Conservation (phyloP, 2,113 vertebrate genomes). For the Bostrychus sinensis region DNA sequence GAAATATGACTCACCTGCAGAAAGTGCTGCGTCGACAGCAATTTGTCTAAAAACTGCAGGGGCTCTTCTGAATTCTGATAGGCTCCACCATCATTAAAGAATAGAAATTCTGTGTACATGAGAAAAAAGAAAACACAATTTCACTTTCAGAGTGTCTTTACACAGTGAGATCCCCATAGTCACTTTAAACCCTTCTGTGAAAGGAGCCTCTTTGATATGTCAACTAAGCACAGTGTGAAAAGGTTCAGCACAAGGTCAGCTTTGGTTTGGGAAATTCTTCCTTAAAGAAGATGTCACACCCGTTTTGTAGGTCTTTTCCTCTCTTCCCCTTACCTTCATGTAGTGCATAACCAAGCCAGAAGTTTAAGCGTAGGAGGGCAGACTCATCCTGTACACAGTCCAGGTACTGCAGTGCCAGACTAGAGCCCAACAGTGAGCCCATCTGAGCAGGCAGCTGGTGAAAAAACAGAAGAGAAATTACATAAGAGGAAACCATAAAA, state of each 20-base stretch:
- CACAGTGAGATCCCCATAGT: not conserved
- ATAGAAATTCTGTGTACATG: constrained; percentile 82
- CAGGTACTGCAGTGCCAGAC: constrained; percentile 89
- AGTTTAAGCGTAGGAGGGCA: constrained; percentile 87
- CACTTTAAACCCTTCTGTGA: constrained; percentile 8
- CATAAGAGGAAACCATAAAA: not conserved
- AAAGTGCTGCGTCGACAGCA: constrained; percentile 85
- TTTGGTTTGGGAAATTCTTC: constrained; percentile 19
- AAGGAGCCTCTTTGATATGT: constrained; percentile 44
- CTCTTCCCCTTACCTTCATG: constrained; percentile 87
- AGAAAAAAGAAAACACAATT: constrained; percentile 37
- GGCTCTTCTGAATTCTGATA: constrained; percentile 78
- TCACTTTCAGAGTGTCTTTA: constrained; percentile 9
- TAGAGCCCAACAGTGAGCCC: constrained; percentile 88
- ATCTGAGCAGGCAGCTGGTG: constrained; percentile 92
- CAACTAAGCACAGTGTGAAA: constrained; percentile 10
- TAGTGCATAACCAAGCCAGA: constrained; percentile 88
- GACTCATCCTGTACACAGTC: constrained; percentile 90
- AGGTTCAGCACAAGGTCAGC: constrained; percentile 46
- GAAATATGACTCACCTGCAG: constrained; percentile 84
- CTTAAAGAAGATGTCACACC: constrained; percentile 21
- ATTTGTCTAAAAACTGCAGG: constrained; percentile 80
- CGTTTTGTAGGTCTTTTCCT: not conserved
- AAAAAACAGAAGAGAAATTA: constrained; percentile 30
- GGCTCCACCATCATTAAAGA: constrained; percentile 76